These are phyloP conservation scores for Hycleus phaleratus DNA, from an alignment of 1,140 invertebrate species.

Conservation along the genomic window DNA sequence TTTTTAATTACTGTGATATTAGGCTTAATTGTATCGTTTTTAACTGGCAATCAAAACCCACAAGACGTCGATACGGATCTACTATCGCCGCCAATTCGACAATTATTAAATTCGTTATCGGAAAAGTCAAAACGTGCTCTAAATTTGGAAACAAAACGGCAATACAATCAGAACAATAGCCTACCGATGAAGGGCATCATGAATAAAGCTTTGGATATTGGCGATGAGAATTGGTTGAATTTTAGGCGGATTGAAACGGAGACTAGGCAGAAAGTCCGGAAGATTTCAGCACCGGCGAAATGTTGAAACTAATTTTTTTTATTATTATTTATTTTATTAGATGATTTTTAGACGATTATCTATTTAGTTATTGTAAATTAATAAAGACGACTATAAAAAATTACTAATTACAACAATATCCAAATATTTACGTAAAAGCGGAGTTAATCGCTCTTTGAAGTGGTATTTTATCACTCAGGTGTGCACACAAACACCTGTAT, in stretches of 20 bases:
- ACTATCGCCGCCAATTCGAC: conserved; percentile 46
- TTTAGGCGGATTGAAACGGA: background rate
- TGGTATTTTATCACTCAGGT: no score
- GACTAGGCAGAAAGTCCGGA: conserved; percentile 1
- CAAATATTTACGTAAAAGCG: no score
- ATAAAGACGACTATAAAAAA: no score
- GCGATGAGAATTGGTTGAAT: background rate
- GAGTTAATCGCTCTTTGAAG: no score
- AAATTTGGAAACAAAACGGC: background rate
- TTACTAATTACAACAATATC: no score
- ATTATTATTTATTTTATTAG: no score
- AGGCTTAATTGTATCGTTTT: conserved; percentile 53
- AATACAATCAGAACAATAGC: background rate
- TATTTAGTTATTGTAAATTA: no score
- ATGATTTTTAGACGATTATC: no score
- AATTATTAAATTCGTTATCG: conserved; percentile 30
- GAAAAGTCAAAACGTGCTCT: conserved; percentile 6
- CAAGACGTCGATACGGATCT: conserved; percentile 46
- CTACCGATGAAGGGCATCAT: conserved; percentile 14
- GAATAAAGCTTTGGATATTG: conserved; percentile 4
- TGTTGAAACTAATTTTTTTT: no score
- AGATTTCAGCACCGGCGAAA: conserved; percentile 4
- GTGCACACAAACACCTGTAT: no score
- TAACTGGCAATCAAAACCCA: conserved; percentile 51
- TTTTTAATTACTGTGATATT: conserved; percentile 53